A percentile compares a stretch with the other conserved stretches of the same genome.
These are phyloP conservation scores for Phrynocephalus forsythii DNA, from an alignment of 2,797 vertebrate species.

Conservation along the genomic window DNA sequence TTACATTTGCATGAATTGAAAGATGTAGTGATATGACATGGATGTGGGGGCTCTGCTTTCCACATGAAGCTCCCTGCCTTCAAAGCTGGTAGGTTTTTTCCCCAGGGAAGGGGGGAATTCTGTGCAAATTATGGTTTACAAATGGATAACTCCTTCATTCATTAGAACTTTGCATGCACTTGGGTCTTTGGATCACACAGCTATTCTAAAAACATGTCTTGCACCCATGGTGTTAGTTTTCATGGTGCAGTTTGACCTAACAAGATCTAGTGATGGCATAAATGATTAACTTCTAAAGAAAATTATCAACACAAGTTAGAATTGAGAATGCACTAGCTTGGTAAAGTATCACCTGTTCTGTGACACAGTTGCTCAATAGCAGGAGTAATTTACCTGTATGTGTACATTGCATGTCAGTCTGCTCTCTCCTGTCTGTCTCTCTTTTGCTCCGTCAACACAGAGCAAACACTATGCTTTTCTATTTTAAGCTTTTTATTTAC, in stretches of 20 bases:
- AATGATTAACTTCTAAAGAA: conserved; percentile 1
- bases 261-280: neutral
- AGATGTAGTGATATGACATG: neutral
- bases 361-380: neutral
- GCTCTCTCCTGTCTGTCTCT: neutral
- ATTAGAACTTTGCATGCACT: neutral
- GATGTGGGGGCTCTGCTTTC: neutral
- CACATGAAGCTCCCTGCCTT: neutral
- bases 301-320: accelerated
- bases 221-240: neutral
- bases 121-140: neutral
- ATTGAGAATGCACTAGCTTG: neutral
- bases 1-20: no score
- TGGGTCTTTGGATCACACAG: neutral
- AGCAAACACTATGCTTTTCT: conserved; percentile 21
- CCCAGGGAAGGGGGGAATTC: neutral
- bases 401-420: neutral
- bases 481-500: conserved; percentile 60
- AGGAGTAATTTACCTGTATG: neutral
- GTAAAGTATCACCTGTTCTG: neutral
- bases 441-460: accelerated
- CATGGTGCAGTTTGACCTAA: conserved; percentile 12
- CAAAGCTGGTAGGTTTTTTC: no score
- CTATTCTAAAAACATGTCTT: neutral
- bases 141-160: neutral